Conservation (phyloP, 2,113 vertebrate genomes). For the Brevimyrus niger region DNA sequence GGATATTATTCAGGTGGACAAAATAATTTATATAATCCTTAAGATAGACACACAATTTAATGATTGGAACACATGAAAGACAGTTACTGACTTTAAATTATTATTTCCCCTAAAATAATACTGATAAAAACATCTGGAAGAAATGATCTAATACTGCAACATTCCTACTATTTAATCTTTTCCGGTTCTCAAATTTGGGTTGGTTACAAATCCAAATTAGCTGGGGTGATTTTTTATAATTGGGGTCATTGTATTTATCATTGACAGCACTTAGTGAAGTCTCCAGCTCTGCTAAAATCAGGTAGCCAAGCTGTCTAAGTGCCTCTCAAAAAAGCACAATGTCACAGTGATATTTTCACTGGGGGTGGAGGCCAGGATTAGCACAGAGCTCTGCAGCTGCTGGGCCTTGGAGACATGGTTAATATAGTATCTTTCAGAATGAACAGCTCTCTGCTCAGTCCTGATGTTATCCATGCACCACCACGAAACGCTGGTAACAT, state of each 20-base stretch:
- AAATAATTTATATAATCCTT: background rate
- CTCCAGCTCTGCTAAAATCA: background rate
- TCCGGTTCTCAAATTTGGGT: background rate
- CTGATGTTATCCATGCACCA: background rate
- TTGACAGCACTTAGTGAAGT: background rate
- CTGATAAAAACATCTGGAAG: background rate
- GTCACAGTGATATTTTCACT: slow-evolving; percentile 49
- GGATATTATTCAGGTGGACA: background rate
- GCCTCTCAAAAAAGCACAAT: slow-evolving; percentile 37
- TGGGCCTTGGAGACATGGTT: slow-evolving; percentile 38
- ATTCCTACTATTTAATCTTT: background rate
- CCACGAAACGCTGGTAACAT: background rate
- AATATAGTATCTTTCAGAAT: slow-evolving; percentile 49
- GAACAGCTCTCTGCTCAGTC: slow-evolving; percentile 23
- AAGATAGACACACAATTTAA: background rate
- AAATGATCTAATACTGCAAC: background rate
- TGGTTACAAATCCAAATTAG: background rate
- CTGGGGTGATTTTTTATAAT: background rate
- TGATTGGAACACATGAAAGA: background rate
- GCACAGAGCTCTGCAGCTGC: slow-evolving; percentile 35
- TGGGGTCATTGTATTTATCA: background rate
- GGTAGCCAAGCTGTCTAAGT: background rate
- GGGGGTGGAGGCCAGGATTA: slow-evolving; percentile 44
- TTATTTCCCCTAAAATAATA: background rate
- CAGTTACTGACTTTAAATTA: background rate